phyloP scores from a whole-genome alignment of 2,888 invertebrate genomes.

The Lithophane ornitopus region DNA sequence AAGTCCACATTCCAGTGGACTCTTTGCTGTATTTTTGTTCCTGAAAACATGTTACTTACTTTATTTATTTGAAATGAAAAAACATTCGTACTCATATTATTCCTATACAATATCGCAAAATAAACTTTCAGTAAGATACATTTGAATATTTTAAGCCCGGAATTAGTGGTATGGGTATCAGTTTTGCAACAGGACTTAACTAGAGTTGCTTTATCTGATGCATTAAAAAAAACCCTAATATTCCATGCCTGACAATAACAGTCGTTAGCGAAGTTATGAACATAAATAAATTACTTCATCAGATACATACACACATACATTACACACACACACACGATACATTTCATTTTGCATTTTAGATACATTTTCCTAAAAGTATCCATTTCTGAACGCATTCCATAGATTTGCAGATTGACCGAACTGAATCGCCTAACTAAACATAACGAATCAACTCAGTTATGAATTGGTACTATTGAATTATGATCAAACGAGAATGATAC shows the following conservation, averaged over 20 bases:
- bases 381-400: constrained; percentile 34
- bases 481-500: constrained; percentile 60
- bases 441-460: constrained; percentile 48
- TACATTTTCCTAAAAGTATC: constrained; percentile 5
- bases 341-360: too few species aligned
- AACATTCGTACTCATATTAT: not conserved
- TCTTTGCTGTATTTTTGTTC: too few species aligned
- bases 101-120: not conserved
- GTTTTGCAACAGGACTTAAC: not conserved
- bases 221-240: not conserved
- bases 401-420: constrained; percentile 44
- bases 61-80: constrained; percentile 10
- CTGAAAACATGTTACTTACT: constrained; percentile 3
- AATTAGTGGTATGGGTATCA: not conserved
- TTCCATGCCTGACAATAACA: not conserved
- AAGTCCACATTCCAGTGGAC: too few species aligned
- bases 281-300: constrained; percentile 1
- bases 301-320: too few species aligned
- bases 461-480: constrained; percentile 57
- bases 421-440: constrained; percentile 55
- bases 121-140: not conserved
- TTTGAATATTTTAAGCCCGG: not conserved
- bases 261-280: not conserved
- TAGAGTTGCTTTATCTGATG: not conserved
- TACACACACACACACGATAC: too few species aligned